Percentiles rank a stretch among this genome's conserved stretches.
Evolutionary conservation across 1,140 invertebrate genomes (phyloP).

Genomic region (Druon quercuslanigerum): DNA sequence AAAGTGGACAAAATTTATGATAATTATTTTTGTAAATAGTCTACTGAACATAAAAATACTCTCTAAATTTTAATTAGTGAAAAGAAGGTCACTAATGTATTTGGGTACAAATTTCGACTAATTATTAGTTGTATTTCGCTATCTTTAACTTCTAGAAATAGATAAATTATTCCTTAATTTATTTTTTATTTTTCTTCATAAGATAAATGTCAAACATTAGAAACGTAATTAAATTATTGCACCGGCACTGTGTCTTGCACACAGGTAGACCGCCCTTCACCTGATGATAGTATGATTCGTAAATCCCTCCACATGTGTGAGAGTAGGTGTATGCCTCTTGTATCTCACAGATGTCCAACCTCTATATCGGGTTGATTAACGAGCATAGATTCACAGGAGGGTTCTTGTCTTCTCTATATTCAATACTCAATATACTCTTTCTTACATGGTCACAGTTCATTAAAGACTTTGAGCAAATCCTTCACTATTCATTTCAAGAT

Average conservation of each 20-base stretch:
- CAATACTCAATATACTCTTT: background rate
- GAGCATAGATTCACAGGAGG: slow-evolving; percentile 1
- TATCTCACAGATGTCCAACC: slow-evolving; percentile 23
- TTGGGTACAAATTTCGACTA: background rate
- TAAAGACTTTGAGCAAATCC: too few species aligned
- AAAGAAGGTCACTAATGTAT: too few species aligned
- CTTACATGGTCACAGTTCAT: background rate
- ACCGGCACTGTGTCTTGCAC: background rate
- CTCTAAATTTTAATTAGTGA: too few species aligned
- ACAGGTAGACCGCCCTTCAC: slow-evolving; percentile 12
- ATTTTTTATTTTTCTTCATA: too few species aligned
- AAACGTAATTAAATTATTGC: background rate
- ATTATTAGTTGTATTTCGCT: background rate
- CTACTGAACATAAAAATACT: too few species aligned
- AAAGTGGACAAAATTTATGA: too few species aligned
- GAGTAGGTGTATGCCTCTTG: slow-evolving; percentile 20
- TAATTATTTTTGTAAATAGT: too few species aligned
- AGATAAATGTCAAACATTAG: too few species aligned
- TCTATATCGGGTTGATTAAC: slow-evolving; percentile 26
- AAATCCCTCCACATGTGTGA: slow-evolving; percentile 22
- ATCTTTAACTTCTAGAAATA: background rate
- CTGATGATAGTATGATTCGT: slow-evolving; percentile 7
- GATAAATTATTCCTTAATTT: background rate
- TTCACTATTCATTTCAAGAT: too few species aligned
- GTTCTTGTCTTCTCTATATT: slow-evolving; percentile 12